Evolutionary conservation across 64 coral and sea anemone genomes (phyloP).

Genomic region (Actinia tenebrosa): DNA sequence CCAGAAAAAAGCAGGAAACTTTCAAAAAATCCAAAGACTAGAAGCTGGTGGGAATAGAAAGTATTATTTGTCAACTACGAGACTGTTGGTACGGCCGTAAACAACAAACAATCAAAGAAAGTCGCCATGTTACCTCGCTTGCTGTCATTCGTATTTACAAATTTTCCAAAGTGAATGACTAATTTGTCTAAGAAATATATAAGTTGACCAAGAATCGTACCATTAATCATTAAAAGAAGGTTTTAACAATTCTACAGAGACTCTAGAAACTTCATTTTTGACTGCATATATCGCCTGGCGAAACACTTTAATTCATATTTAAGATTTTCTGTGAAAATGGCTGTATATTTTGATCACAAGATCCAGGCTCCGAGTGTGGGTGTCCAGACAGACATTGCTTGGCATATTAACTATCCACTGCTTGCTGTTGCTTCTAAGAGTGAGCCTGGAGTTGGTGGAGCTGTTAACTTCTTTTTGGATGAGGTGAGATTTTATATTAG

Average conservation of each 20-base stretch:
- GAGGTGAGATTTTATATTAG: constrained; percentile 47
- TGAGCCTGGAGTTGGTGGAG: constrained; percentile 67
- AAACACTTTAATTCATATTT: neutral
- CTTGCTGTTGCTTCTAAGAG: constrained; percentile 89
- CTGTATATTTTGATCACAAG: constrained; percentile 93
- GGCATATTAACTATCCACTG: constrained; percentile 74
- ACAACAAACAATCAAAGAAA: neutral
- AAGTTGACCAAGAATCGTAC: neutral
- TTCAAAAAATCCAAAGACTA: neutral
- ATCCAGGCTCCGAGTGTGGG: constrained; percentile 79
- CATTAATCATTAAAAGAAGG: neutral
- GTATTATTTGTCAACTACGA: neutral
- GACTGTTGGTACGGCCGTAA: neutral
- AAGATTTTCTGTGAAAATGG: constrained; percentile 40
- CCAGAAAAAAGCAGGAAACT: neutral
- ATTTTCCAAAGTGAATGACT: neutral
- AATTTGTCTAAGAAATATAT: neutral
- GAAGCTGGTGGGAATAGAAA: neutral
- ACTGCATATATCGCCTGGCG: neutral
- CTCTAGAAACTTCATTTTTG: neutral
- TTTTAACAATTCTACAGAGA: neutral
- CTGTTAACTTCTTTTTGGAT: constrained; percentile 87
- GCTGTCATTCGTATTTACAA: constrained; percentile 7
- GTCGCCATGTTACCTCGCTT: neutral
- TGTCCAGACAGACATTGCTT: constrained; percentile 76